Conservation (phyloP, 1,140 invertebrate genomes). For the Aphis gossypii region DNA sequence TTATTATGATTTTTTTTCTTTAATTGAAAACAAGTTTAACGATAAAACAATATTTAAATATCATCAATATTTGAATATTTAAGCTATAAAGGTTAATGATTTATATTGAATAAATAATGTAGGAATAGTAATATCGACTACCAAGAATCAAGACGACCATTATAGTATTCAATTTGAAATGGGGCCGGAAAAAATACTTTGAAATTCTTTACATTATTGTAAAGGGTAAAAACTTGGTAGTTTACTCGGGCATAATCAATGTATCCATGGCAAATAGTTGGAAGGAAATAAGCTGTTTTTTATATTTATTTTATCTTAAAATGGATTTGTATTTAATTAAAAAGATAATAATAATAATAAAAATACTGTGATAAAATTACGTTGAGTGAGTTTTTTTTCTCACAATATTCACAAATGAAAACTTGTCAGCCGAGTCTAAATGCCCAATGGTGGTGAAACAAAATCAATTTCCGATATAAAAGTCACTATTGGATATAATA, state of each 20-base stretch:
- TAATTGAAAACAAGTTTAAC: background rate
- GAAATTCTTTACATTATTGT: background rate
- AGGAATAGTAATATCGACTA: background rate
- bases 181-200: background rate
- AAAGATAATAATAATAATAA: background rate
- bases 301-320: background rate
- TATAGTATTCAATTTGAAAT: constrained; percentile 1
- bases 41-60: background rate
- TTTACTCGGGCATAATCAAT: background rate
- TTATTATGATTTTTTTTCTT: background rate
- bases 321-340: constrained; percentile 41
- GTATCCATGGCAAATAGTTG: background rate
- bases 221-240: background rate
- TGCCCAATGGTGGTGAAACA: background rate
- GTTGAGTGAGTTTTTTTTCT: background rate
- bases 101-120: background rate
- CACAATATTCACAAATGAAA: constrained; percentile 28
- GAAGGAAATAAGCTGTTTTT: background rate
- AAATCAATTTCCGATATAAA: constrained; percentile 51
- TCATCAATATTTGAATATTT: background rate
- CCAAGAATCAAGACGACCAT: background rate
- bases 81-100: background rate
- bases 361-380: background rate
- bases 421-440: background rate
- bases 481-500: constrained; percentile 36